phyloP scores from a whole-genome alignment of 2,113 vertebrate species.

The Sula dactylatra region DNA sequence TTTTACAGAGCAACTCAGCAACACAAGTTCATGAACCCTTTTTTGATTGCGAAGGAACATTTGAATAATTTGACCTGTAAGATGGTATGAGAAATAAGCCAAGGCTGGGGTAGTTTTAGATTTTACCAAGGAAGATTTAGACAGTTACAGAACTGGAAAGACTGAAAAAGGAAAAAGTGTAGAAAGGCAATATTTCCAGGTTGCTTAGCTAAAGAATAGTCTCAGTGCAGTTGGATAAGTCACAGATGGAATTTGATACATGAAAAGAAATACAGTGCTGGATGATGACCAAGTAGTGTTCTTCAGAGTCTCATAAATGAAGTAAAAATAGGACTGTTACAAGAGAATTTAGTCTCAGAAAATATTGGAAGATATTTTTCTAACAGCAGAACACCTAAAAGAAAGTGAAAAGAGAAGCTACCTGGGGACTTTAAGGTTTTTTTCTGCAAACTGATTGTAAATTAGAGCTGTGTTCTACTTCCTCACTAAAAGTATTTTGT shows the following conservation, averaged over 20 bases:
- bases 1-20: neutral
- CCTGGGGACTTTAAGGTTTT: neutral
- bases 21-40: neutral
- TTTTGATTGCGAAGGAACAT: neutral
- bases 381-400: neutral
- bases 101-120: neutral
- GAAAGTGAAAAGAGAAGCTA: neutral
- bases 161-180: neutral
- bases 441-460: neutral
- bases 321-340: constrained; percentile 18
- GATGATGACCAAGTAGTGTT: constrained; percentile 1
- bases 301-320: neutral
- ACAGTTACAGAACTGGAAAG: neutral
- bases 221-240: neutral
- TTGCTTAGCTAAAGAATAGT: neutral
- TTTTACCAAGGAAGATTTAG: neutral
- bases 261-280: neutral
- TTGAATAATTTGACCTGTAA: neutral
- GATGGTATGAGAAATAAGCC: neutral
- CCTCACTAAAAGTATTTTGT: neutral
- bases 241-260: neutral
- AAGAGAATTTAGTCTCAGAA: neutral
- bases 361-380: constrained; percentile 9
- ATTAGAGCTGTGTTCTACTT: neutral
- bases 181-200: neutral